phyloP scores from a whole-genome alignment of 2,888 invertebrate species.

The Harpagoxenus sublaevis region DNA sequence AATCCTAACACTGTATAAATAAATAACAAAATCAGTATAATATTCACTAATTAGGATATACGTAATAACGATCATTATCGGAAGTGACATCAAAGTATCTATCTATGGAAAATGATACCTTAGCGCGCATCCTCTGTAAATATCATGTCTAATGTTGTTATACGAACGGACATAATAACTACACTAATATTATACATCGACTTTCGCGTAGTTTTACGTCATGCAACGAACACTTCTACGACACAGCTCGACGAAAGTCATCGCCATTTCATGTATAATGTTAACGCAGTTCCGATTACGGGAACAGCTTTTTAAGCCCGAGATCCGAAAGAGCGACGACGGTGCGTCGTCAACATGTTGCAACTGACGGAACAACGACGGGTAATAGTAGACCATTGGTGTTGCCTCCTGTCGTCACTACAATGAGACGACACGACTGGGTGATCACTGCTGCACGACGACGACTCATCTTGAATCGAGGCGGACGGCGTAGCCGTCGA shows the following conservation, averaged over 20 bases:
- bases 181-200: slow-evolving; percentile 15
- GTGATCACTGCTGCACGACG: slow-evolving; percentile 4
- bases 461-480: slow-evolving; percentile 12
- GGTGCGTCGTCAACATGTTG: slow-evolving; percentile 55
- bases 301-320: slow-evolving; percentile 59
- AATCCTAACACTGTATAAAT: slow-evolving; percentile 12
- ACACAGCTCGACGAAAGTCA: background rate
- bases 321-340: slow-evolving; percentile 61
- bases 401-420: slow-evolving; percentile 20
- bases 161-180: background rate
- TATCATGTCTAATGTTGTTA: slow-evolving; percentile 9
- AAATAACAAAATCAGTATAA: slow-evolving; percentile 20
- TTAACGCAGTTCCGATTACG: slow-evolving; percentile 31
- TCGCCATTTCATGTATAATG: background rate
- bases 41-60: background rate
- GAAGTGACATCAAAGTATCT: slow-evolving; percentile 14
- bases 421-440: slow-evolving; percentile 21
- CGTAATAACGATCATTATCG: background rate
- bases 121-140: background rate
- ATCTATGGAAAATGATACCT: slow-evolving; percentile 19
- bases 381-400: slow-evolving; percentile 48
- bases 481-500: slow-evolving; percentile 33
- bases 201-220: background rate
- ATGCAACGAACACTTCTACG: background rate
- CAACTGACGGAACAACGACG: slow-evolving; percentile 55